A percentile compares a stretch with the other conserved stretches of the same genome.
phyloP scores from a whole-genome alignment of 2,797 vertebrate genomes.

The Rhinatrema bivittatum region DNA sequence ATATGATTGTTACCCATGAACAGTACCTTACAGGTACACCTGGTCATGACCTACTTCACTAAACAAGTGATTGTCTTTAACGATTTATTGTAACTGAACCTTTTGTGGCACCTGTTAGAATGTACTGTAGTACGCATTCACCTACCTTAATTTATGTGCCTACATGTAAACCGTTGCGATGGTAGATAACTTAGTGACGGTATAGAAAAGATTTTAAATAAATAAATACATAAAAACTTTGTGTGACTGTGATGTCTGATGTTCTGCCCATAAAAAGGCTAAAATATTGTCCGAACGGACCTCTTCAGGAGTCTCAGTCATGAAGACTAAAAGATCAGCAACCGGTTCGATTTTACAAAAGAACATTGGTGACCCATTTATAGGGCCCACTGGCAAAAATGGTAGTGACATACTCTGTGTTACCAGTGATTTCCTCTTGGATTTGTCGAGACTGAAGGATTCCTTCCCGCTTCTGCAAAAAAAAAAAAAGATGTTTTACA shows the following conservation, averaged over 20 bases:
- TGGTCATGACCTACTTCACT: too few relatives aligned
- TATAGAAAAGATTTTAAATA: too few relatives aligned
- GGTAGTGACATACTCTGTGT: constrained; percentile 87
- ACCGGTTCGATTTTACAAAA: constrained; percentile 49
- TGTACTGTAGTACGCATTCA: too few relatives aligned
- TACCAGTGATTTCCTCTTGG: constrained; percentile 96
- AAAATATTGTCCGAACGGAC: constrained; percentile 44
- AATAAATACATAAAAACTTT: too few relatives aligned
- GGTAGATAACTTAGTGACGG: too few relatives aligned
- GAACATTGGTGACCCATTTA: constrained; percentile 59
- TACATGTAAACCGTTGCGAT: too few relatives aligned
- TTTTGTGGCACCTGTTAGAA: too few relatives aligned
- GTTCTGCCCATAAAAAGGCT: constrained; percentile 45
- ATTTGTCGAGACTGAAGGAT: constrained; percentile 94
- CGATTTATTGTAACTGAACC: too few relatives aligned
- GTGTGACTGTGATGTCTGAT: constrained; percentile 37
- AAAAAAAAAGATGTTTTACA: constrained; percentile 6
- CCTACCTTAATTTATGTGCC: too few relatives aligned
- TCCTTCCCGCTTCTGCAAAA: constrained; percentile 88
- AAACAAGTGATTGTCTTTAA: too few relatives aligned
- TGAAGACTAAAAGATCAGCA: constrained; percentile 60
- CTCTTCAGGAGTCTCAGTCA: constrained; percentile 48
- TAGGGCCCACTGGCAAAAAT: constrained; percentile 34
- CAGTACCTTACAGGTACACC: too few relatives aligned
- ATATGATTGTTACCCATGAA: too few relatives aligned